Base-by-base conservation (phyloP, 2,113 vertebrate species). In the Gadus macrocephalus region DNA sequence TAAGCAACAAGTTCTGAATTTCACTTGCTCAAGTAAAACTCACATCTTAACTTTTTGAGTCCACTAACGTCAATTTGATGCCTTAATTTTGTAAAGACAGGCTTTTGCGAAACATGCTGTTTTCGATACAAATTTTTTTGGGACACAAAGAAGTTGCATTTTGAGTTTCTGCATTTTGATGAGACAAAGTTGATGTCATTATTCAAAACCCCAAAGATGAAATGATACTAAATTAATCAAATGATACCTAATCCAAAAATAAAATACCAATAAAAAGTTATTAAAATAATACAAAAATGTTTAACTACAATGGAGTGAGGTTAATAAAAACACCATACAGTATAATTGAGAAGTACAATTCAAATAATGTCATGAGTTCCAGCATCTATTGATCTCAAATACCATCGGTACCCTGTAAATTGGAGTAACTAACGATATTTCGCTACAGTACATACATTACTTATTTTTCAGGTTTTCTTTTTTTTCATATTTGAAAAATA, bases 51-150 rank as follows among this genome's bases (percentile, higher is more conserved):
- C 17, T 80, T 66, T 62, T 68, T 68, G 55, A 1, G 55, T 58
- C 53, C 25, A 67, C 35, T 55, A 61, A 77, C 28, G 49, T 77
- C 1, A 58, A 69, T 64, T 73, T 76, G 65, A 55, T 60, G 14
- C 20, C 59, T 75, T 66, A 56, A 73, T 66, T 20, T 67, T 19
- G 27, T 19, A 53, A 72, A 67, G 38, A 20, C 67, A 15, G 5
- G 67, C 14, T 71, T 28, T 77, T 75, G 42, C 19, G 15, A 64
- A 72, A 79, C 70, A 69, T 93, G 92, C 91, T 88, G 89, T 78
- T 70, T 81, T 87, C 73, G 71, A 86, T 87, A 82, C 81, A 60
- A 27, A 84, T 77, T 74, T 79, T 20, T 67, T 62, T 4, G 68
- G 19, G 55, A 72, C 38, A 64, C 78, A 63, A 66, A 42, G 3